A percentile compares a stretch with the other conserved stretches of the same genome.
Evolutionary conservation across 2,888 invertebrate genomes (phyloP).

Genomic region (Polydrusus cervinus): DNA sequence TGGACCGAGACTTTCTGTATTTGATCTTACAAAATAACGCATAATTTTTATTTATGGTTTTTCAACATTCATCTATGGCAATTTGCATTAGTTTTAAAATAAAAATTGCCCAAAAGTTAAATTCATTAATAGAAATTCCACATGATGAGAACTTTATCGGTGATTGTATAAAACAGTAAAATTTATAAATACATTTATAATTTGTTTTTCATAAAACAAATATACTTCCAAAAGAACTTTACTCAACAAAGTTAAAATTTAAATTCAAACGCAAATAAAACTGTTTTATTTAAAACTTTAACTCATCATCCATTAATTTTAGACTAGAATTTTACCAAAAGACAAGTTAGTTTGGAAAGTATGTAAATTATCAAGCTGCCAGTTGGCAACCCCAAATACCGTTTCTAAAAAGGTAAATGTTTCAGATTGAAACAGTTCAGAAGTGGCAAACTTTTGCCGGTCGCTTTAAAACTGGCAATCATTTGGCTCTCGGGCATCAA

Average conservation of each 20-base stretch:
- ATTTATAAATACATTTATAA: no score
- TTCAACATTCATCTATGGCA: no score
- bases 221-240: neutral
- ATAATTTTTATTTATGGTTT: no score
- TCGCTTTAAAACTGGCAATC: neutral
- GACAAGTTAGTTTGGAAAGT: slow-evolving; percentile 2
- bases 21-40: no score
- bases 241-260: neutral
- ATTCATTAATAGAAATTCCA: no score
- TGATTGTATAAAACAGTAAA: no score
- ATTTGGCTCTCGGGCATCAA: neutral
- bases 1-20: no score
- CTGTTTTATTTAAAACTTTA: neutral
- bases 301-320: neutral
- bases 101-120: no score
- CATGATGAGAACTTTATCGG: no score
- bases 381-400: slow-evolving; percentile 9
- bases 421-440: slow-evolving; percentile 8
- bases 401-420: slow-evolving; percentile 19
- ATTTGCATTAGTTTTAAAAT: no score
- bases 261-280: neutral
- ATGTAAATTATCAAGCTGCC: slow-evolving; percentile 14
- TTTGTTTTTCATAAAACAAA: neutral
- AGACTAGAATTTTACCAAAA: neutral
- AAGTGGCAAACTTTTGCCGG: slow-evolving; percentile 2